Percentiles rank a stretch among this genome's conserved stretches.
Evolutionary conservation across 1,140 invertebrate genomes (phyloP).

Genomic region (Leptinotarsa lineolata): DNA sequence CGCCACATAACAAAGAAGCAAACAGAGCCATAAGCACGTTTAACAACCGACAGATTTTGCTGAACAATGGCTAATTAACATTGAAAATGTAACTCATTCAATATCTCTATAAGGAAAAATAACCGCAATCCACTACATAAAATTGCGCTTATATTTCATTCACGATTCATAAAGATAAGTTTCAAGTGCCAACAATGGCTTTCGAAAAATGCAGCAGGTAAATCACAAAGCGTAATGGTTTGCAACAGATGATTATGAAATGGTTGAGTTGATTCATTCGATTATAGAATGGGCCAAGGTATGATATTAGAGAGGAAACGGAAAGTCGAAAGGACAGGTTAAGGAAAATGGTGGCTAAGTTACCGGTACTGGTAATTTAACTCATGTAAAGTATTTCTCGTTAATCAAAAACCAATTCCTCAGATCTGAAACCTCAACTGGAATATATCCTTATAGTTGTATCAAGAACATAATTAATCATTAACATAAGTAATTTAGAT

Average conservation of each 20-base stretch:
- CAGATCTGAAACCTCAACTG: no score
- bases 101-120: slow-evolving; percentile 4
- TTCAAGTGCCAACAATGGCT: not conserved
- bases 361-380: no score
- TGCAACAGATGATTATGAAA: not conserved
- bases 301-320: no score
- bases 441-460: no score
- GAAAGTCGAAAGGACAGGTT: no score
- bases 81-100: slow-evolving; percentile 6
- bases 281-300: not conserved
- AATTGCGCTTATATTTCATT: slow-evolving; percentile 6
- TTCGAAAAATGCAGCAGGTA: not conserved
- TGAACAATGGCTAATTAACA: slow-evolving; percentile 6
- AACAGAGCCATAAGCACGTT: slow-evolving; percentile 1
- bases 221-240: not conserved
- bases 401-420: no score
- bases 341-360: no score
- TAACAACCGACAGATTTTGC: not conserved
- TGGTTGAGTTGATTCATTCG: not conserved
- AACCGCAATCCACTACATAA: not conserved
- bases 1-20: not conserved
- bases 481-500: no score
- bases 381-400: no score
- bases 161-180: not conserved
- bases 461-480: no score